phyloP scores from a whole-genome alignment of 2,888 invertebrate genomes.

The Argyra leucocephala region DNA sequence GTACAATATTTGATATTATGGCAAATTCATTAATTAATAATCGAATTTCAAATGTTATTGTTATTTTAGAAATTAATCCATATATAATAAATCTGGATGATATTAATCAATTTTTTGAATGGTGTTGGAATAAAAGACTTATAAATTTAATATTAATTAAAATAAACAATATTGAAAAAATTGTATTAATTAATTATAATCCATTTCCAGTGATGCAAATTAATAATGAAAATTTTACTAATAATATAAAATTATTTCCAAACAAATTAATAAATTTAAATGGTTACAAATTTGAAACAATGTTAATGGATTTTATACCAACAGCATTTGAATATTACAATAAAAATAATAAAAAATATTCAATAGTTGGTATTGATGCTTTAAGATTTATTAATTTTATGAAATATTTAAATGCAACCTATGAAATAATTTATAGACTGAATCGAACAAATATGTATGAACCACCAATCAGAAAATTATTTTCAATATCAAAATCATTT shows the following conservation, averaged over 20 bases:
- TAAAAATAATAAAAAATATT: neutral
- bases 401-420: neutral
- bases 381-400: neutral
- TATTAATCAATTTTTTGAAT: neutral
- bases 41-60: neutral
- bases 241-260: neutral
- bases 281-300: neutral
- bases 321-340: neutral
- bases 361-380: neutral
- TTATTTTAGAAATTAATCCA: neutral
- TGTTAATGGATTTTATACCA: neutral
- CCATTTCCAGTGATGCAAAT: neutral
- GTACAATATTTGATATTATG: neutral
- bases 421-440: neutral
- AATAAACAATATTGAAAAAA: neutral
- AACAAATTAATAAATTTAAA: neutral
- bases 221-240: neutral
- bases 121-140: neutral
- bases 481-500: neutral
- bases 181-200: neutral
- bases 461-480: neutral
- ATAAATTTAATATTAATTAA: neutral
- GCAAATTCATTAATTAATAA: neutral
- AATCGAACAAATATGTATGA: neutral
- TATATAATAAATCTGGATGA: neutral